Conservation (phyloP, 2,888 invertebrate genomes). For the Calephelis perditalis region DNA sequence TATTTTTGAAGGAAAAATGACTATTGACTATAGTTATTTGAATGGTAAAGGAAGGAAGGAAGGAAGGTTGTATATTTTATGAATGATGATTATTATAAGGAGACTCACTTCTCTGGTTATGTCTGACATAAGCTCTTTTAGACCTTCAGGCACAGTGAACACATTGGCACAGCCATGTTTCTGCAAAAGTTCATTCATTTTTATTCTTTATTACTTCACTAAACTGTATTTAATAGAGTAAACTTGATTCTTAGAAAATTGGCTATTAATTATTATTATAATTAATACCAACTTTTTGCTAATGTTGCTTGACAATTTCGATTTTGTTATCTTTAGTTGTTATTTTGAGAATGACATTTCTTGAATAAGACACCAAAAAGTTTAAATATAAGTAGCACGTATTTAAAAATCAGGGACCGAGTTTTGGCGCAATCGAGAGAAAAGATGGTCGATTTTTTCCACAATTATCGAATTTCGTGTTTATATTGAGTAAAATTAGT, state of each 20-base stretch:
- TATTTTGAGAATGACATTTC: too few species aligned
- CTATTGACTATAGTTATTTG: too few species aligned
- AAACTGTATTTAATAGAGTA: neutral
- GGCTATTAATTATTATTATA: neutral
- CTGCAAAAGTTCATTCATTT: constrained; percentile 65
- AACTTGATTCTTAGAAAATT: neutral
- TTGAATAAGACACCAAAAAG: too few species aligned
- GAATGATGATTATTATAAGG: neutral
- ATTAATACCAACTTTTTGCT: neutral
- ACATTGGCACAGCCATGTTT: constrained; percentile 65
- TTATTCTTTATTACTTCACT: constrained; percentile 15
- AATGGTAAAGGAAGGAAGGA: too few species aligned
- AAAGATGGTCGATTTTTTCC: too few species aligned
- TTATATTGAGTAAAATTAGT: too few species aligned
- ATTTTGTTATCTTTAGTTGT: neutral
- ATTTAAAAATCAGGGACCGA: too few species aligned
- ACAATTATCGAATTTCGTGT: too few species aligned
- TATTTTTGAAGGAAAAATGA: too few species aligned
- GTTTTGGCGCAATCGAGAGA: too few species aligned
- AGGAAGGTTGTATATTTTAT: too few species aligned
- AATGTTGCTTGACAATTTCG: neutral
- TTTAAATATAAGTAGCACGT: too few species aligned
- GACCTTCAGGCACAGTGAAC: constrained; percentile 81
- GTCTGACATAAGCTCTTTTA: constrained; percentile 84
- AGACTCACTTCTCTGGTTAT: constrained; percentile 82